These are phyloP conservation scores for Coenonympha glycerion DNA, from an alignment of 2,888 invertebrate genomes.

Conservation along the genomic window DNA sequence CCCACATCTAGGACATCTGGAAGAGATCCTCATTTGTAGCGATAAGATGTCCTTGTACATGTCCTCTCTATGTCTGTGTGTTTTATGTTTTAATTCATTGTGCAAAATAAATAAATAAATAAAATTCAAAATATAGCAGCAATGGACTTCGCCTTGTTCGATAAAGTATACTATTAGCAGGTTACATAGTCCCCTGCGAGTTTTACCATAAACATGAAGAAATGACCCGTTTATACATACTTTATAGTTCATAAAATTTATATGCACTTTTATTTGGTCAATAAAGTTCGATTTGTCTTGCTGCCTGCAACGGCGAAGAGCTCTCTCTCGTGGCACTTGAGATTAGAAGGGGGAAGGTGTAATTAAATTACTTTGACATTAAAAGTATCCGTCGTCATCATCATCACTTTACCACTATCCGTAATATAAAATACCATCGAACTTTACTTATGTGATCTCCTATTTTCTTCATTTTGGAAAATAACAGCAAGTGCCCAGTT, in stretches of 20 bases:
- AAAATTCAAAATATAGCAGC: slow-evolving; percentile 7
- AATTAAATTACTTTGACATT: slow-evolving; percentile 25
- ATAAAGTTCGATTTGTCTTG: slow-evolving; percentile 70
- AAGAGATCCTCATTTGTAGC: too few relatives aligned
- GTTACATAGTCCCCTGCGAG: slow-evolving; percentile 52
- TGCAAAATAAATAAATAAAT: too few relatives aligned
- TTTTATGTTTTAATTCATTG: too few relatives aligned
- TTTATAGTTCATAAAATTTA: slow-evolving; percentile 74
- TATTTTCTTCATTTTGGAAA: too few relatives aligned
- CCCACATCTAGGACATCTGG: too few relatives aligned
- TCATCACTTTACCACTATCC: too few relatives aligned
- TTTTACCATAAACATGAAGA: slow-evolving; percentile 63
- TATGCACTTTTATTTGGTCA: slow-evolving; percentile 69
- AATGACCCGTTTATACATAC: slow-evolving; percentile 70
- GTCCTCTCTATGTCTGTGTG: too few relatives aligned
- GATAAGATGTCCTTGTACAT: too few relatives aligned
- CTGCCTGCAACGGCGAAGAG: slow-evolving; percentile 43
- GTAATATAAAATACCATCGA: too few relatives aligned
- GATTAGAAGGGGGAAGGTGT: slow-evolving; percentile 14
- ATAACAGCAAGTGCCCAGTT: too few relatives aligned
- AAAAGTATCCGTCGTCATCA: too few relatives aligned
- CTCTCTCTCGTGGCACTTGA: slow-evolving; percentile 14
- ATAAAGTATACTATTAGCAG: slow-evolving; percentile 24
- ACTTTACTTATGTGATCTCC: too few relatives aligned
- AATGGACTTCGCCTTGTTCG: slow-evolving; percentile 18